Conservation (phyloP, 2,113 vertebrate species). For the Tympanuchus pallidicinctus region DNA sequence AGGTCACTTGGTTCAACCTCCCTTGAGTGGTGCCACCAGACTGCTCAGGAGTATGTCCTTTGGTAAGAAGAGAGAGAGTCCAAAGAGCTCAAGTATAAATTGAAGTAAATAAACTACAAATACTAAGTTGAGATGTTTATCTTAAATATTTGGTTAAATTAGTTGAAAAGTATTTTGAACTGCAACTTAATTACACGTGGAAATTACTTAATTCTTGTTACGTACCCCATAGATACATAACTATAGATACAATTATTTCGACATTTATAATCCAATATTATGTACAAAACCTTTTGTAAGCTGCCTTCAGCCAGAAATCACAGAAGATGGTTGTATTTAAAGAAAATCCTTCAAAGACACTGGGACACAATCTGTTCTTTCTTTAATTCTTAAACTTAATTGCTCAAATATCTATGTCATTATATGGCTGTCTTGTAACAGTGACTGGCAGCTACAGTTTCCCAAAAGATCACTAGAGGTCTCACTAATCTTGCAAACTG, state of each 20-base stretch:
- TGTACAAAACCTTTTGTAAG: rapidly evolving
- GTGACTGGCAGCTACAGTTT: not conserved
- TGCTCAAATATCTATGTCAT: not conserved
- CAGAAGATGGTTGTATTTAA: not conserved
- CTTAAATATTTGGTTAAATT: not conserved
- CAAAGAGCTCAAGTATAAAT: not conserved
- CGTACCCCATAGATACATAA: not conserved
- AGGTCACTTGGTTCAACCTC: not conserved
- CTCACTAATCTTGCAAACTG: not conserved
- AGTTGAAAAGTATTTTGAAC: not conserved
- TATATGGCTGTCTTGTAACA: no score
- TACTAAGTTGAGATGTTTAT: not conserved
- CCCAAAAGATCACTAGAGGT: conserved; percentile 30
- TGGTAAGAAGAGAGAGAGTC: not conserved
- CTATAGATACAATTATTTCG: not conserved
- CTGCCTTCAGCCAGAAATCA: not conserved
- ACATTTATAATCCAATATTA: not conserved
- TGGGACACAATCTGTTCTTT: not conserved
- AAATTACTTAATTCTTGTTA: not conserved
- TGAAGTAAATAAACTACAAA: not conserved
- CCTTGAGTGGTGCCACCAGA: not conserved
- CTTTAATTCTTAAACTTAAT: not conserved
- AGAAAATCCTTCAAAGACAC: not conserved
- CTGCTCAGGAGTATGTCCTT: not conserved
- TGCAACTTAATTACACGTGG: not conserved